Evolutionary conservation across 2,888 invertebrate genomes (phyloP), one percentile per base, ranked within the genome.

Genomic region (Lasioglossum leucozonium): DNA sequence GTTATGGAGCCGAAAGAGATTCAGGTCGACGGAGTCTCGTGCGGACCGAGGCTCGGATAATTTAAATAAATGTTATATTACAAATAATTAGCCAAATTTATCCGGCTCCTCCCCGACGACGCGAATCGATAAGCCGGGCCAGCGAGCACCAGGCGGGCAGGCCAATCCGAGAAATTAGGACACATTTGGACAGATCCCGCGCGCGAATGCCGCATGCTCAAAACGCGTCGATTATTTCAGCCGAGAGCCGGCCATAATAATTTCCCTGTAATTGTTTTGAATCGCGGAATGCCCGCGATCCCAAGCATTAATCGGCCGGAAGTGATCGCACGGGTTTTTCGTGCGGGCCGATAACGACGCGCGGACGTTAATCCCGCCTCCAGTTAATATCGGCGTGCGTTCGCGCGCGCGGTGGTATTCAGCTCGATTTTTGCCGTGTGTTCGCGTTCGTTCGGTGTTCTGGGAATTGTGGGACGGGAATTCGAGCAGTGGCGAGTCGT

Each of bases 291-390:
- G 75, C 37, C 30, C 40, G 72, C 72, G 40, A 78, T 80, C 72
- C 74, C n/a, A 34, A 76, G 69, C 55, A 78, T 75, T 83, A 83
- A 87, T 87, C 86, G 83, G 80, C 55, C 40, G 72, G 65, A 83
- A 81, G 44, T 30, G 51, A 69, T 76, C 72, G 67, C 75, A 18
- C 58, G n/a, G 47, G 44, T 65, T 81, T 86, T 78, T 78, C 81
- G 51, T 4, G 11, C 40, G 40, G n/a, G 18, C 79, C 72, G 78
- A 74, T 73, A 81, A 82, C 74, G 82, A 82, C 58, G 74, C 58
- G 30, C 34, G 47, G 62, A 13, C 26, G 30, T 44, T 62, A 22
- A 71, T 65, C 18, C 37, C 72, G 18, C 16, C 16, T 62, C 44
- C 37, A 47, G n/a, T 81, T 82, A 82, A 71, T 74, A 69, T 18